Conservation (phyloP, 2,113 vertebrate genomes). For the Fregata magnificens region DNA sequence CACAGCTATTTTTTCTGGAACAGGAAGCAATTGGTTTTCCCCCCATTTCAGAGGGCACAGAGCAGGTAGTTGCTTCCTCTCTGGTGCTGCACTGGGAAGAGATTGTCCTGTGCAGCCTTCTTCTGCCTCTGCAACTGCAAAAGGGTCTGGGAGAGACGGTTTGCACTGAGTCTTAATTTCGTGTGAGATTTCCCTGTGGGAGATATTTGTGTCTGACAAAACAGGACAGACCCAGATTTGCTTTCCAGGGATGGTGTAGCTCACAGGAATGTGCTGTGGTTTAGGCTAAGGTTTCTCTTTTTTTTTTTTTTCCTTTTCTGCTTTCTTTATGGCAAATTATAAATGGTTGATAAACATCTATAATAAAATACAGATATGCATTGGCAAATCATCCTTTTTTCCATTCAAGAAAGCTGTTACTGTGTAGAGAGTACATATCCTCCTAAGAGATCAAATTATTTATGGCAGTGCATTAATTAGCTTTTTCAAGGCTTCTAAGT, state of each 20-base stretch:
- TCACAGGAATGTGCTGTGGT: background rate
- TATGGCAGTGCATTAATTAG: constrained; percentile 51
- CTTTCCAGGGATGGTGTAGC: background rate
- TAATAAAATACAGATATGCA: background rate
- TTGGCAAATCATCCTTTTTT: background rate
- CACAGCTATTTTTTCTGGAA: background rate
- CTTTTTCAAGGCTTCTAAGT: constrained; percentile 33
- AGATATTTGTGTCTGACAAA: background rate
- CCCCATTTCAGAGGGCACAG: background rate
- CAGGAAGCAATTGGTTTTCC: background rate
- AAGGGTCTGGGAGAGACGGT: background rate
- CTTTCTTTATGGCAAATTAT: background rate
- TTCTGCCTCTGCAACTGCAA: background rate
- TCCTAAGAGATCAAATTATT: constrained; percentile 57
- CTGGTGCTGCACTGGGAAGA: background rate
- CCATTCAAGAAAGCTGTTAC: constrained; percentile 1
- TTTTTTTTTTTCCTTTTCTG: background rate
- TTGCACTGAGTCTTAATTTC: background rate
- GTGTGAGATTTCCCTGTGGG: background rate
- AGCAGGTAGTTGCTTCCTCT: background rate
- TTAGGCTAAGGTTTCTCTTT: background rate
- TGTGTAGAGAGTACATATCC: background rate
- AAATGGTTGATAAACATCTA: background rate
- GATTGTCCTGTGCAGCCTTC: background rate
- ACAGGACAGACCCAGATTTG: background rate